phyloP scores from a whole-genome alignment of 2,888 invertebrate genomes.

The Coecobrya sp. region DNA sequence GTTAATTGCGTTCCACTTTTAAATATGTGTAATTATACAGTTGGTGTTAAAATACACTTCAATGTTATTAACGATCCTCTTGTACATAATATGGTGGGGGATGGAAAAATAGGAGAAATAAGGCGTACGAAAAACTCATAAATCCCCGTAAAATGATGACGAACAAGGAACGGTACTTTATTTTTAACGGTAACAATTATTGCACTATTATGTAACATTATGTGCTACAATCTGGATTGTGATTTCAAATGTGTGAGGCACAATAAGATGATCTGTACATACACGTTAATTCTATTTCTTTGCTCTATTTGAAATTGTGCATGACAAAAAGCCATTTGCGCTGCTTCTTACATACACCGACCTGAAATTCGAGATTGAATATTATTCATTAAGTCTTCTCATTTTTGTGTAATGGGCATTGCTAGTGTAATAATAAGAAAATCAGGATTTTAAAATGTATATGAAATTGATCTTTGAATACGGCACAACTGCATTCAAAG shows the following conservation, averaged over 20 bases:
- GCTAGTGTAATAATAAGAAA: too few relatives aligned
- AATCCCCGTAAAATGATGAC: conserved; percentile 59
- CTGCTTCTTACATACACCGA: neutral
- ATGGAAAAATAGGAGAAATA: conserved; percentile 28
- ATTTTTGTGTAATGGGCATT: neutral
- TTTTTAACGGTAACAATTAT: neutral
- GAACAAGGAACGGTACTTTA: neutral
- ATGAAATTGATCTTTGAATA: too few relatives aligned
- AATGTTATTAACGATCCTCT: neutral
- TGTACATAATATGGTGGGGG: neutral
- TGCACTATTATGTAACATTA: neutral
- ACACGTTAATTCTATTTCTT: neutral
- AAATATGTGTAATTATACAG: conserved; percentile 57
- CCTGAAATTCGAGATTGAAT: neutral
- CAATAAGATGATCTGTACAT: neutral
- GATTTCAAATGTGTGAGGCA: conserved; percentile 2
- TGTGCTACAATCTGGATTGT: neutral
- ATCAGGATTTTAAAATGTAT: too few relatives aligned
- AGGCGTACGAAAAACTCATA: conserved; percentile 42
- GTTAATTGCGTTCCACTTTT: conserved; percentile 69
- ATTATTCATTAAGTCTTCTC: conserved; percentile 22
- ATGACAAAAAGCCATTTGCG: conserved; percentile 77
- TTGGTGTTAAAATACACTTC: conserved; percentile 65
- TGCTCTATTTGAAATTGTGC: conserved; percentile 56
- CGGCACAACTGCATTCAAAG: too few relatives aligned